Conservation (phyloP, 1,140 invertebrate genomes). For the Helicoverpa armigera region DNA sequence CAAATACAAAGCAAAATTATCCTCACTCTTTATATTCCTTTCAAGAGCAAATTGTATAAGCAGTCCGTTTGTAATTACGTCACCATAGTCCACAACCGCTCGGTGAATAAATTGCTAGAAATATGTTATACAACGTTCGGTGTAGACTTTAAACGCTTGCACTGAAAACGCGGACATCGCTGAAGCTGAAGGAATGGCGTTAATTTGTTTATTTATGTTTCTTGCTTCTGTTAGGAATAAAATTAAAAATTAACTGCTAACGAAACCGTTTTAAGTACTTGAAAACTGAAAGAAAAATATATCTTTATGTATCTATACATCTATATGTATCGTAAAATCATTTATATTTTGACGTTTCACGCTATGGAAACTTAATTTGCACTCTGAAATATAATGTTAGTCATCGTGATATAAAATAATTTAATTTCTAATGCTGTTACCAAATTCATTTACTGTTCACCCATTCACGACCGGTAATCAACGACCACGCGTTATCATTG, state of each 20-base stretch:
- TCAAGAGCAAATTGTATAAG: background rate
- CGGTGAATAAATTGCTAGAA: conserved; percentile 11
- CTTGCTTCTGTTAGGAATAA: background rate
- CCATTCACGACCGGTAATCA: no score
- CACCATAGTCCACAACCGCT: conserved; percentile 5
- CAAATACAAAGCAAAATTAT: background rate
- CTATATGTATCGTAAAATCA: no score
- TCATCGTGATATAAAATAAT: no score
- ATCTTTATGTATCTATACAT: no score
- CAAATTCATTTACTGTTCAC: no score
- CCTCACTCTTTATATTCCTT: background rate
- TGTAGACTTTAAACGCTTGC: conserved; percentile 6
- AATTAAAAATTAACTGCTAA: background rate
- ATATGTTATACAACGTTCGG: conserved; percentile 4
- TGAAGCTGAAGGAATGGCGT: background rate
- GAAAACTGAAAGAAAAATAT: no score
- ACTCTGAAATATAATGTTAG: no score
- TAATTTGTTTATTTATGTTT: conserved; percentile 20
- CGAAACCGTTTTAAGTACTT: background rate
- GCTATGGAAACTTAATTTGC: no score
- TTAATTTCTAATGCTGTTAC: no score
- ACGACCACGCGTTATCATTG: background rate
- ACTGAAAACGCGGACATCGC: background rate
- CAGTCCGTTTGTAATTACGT: conserved; percentile 2
- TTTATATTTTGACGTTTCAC: no score